A percentile compares a stretch with the other conserved stretches of the same genome.
Evolutionary conservation across 2,113 vertebrate species (phyloP).

Genomic region (Catharus fuscescens): DNA sequence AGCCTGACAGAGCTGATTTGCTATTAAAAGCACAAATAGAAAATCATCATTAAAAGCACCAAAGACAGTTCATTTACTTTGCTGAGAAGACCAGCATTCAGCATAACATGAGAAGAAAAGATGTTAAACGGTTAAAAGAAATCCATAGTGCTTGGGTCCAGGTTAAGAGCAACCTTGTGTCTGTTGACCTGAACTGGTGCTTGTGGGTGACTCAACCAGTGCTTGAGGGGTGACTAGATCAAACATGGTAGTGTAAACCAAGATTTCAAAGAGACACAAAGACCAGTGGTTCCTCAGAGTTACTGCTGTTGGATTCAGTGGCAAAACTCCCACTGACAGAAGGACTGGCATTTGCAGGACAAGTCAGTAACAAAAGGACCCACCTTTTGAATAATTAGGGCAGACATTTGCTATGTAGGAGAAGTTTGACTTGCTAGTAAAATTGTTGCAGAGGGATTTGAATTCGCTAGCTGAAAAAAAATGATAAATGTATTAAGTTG

Average conservation of each 20-base stretch:
- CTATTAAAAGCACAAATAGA: not conserved
- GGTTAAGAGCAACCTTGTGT: not conserved
- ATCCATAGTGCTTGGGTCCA: not conserved
- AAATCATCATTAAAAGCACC: not conserved
- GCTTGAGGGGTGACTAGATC: not conserved
- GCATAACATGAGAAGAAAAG: not conserved
- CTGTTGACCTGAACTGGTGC: not conserved
- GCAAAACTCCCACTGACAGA: not conserved
- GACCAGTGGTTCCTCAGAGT: not conserved
- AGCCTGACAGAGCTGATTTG: not conserved
- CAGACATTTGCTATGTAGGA: not conserved
- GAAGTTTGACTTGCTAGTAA: not conserved
- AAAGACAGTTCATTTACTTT: not conserved
- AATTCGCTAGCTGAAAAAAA: conserved; percentile 48
- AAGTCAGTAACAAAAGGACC: not conserved
- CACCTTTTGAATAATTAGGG: not conserved
- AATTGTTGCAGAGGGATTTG: conserved; percentile 22
- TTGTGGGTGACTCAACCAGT: not conserved
- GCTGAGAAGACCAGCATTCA: not conserved
- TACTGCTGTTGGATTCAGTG: not conserved
- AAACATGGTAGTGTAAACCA: not conserved
- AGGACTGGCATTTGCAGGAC: not conserved
- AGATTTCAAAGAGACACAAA: not conserved
- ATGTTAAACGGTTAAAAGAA: not conserved
- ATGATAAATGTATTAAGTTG: conserved; percentile 57